Evolutionary conservation across 2,888 invertebrate species (phyloP).

Genomic region (Tetragnatha montana): DNA sequence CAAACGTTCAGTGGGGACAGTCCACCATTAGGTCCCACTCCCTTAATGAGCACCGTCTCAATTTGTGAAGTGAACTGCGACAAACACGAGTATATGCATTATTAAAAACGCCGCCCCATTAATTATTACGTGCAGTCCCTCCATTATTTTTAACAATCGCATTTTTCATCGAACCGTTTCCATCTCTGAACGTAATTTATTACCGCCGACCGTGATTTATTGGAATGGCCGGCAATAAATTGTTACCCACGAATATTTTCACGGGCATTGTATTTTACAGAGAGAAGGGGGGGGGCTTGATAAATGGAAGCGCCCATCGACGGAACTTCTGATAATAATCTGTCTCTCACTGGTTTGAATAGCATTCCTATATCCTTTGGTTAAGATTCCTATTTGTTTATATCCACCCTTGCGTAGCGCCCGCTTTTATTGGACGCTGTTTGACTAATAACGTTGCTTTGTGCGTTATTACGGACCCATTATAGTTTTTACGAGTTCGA

Average conservation of each 20-base stretch:
- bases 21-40: not conserved
- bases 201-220: constrained; percentile 35
- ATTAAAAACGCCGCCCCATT: constrained; percentile 6
- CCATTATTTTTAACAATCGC: constrained; percentile 12
- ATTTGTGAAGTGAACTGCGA: constrained; percentile 1
- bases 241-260: constrained; percentile 35
- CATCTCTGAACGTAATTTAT: constrained; percentile 37
- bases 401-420: constrained; percentile 6
- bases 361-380: constrained; percentile 23
- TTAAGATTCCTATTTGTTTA: constrained; percentile 38
- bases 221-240: constrained; percentile 46
- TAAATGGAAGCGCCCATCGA: constrained; percentile 26
- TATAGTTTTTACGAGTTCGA: not conserved
- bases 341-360: constrained; percentile 27
- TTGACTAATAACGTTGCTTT: constrained; percentile 33
- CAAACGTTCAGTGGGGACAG: not conserved
- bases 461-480: constrained; percentile 5
- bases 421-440: constrained; percentile 28
- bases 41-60: not conserved
- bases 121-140: constrained; percentile 4
- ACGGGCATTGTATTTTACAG: constrained; percentile 24
- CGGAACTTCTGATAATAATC: constrained; percentile 34
- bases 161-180: constrained; percentile 22
- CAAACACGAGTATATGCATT: not conserved
- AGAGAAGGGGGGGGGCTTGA: constrained; percentile 9